phyloP scores from a whole-genome alignment of 2,797 vertebrate genomes.

The Erethizon dorsatum region DNA sequence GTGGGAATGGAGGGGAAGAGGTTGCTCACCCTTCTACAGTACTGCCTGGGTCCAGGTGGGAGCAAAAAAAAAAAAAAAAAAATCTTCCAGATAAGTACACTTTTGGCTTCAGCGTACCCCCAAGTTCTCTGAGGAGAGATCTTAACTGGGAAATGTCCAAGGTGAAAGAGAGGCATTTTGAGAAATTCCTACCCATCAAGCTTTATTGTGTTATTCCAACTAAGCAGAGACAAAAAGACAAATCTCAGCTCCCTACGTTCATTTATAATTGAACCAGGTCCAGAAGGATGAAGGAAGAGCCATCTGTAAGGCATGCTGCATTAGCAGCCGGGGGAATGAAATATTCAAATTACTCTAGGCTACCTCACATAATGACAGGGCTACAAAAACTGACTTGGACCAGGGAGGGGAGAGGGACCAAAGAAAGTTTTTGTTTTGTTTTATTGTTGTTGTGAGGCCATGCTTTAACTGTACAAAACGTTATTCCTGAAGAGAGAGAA shows the following conservation, averaged over 20 bases:
- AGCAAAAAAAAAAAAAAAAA: background rate
- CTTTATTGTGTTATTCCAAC: slow-evolving; percentile 91
- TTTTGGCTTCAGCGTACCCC: background rate
- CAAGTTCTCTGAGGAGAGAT: slow-evolving; percentile 55
- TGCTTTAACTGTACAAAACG: slow-evolving; percentile 86
- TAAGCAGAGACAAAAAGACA: slow-evolving; percentile 93
- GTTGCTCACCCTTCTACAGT: background rate
- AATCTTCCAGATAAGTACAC: background rate
- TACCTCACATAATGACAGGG: slow-evolving; percentile 89
- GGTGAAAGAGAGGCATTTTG: slow-evolving; percentile 85
- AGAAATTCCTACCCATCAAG: slow-evolving; percentile 90
- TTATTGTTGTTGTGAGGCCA: slow-evolving; percentile 56
- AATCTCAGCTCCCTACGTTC: slow-evolving; percentile 92
- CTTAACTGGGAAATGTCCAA: slow-evolving; percentile 2
- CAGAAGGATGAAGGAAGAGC: slow-evolving; percentile 90
- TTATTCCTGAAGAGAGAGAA: slow-evolving; percentile 65
- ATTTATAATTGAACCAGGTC: slow-evolving; percentile 92
- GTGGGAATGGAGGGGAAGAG: rapidly evolving
- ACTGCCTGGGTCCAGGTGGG: background rate
- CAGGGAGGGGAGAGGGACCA: slow-evolving; percentile 82
- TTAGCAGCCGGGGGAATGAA: slow-evolving; percentile 91
- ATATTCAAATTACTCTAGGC: slow-evolving; percentile 92
- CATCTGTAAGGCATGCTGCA: slow-evolving; percentile 90
- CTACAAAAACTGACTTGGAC: slow-evolving; percentile 88
- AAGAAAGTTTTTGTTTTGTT: slow-evolving; percentile 82